Base-by-base conservation (phyloP, 2,888 invertebrate species). In the Abrostola triplasia region DNA sequence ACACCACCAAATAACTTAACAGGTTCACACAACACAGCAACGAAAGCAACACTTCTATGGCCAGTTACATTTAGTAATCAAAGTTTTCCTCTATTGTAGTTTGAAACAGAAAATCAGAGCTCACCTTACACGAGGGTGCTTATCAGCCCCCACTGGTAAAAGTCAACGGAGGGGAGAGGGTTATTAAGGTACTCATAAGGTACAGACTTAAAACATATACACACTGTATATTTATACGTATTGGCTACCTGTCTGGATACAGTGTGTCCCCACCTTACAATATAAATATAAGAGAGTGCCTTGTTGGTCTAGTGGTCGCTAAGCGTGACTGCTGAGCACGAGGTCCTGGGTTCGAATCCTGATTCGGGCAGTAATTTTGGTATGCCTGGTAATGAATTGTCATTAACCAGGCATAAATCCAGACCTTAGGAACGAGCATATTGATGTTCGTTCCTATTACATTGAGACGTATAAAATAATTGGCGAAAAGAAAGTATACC, bases 141-240 rank as follows among this genome's bases (percentile, higher is more conserved):
- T 71, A 81, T 76, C 68, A 74, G 59, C 70, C 36, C 55, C 71
- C 64, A 71, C 73, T 72, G 55, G 73, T 70, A 68, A 67, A 76
- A 73, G 73, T 76, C 77, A 76, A 70, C 63, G 64, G 70, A 73
- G 79, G 77, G 77, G 79, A 76, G 76, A 64, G 73, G 64, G 63
- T 79, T 70, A 69, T 64, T 69, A 79, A 50, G 53, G 66, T 64
- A 48, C 64, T 72, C 64, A 67, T 76, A 72, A 78, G 76, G 69
- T 64, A 77, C 60, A 65, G 65, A 59, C 59, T 74, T 59, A 49
- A 63, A 71, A 55, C 58, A 58, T 42, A 70, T 41, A 24, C 24
- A 24, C 24, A 24, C 44, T 52, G 55, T 35, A 47, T 56, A 53
- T 37, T 35, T 51, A 44, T 51, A 49, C 41, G 37, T 51, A 48